Conservation (phyloP, 2,113 vertebrate genomes). For the Entosphenus tridentatus region DNA sequence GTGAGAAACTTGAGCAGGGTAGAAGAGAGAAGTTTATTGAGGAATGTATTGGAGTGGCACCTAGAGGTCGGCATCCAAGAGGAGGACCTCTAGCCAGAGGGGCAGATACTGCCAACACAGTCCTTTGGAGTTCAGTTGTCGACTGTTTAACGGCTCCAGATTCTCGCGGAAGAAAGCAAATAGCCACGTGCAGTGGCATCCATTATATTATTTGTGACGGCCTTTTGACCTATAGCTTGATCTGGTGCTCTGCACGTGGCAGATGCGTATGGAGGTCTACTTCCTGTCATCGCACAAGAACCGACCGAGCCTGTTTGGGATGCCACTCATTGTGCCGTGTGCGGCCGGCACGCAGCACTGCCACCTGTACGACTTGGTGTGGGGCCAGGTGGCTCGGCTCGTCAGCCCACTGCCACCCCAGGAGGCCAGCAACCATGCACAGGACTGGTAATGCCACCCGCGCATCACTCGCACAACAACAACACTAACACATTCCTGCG, state of each 20-base stretch:
- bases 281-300: conserved; percentile 97
- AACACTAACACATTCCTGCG: background rate
- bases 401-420: conserved; percentile 91
- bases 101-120: no score
- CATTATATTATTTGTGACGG: background rate
- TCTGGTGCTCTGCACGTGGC: conserved; percentile 9
- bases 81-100: no score
- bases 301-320: conserved; percentile 78
- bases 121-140: no score
- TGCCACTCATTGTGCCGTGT: conserved; percentile 87
- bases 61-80: no score
- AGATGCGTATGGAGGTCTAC: conserved; percentile 92
- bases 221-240: background rate
- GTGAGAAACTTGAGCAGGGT: no score
- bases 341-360: conserved; percentile 69
- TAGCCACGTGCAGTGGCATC: no score
- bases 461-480: background rate
- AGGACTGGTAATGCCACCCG: conserved; percentile 45
- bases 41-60: no score
- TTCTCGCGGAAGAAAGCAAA: no score
- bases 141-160: no score
- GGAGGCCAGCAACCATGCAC: conserved; percentile 92
- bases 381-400: conserved; percentile 84
- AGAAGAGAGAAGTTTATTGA: no score
- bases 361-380: conserved; percentile 77